A percentile compares a stretch with the other conserved stretches of the same genome.
phyloP scores from a whole-genome alignment of 2,797 vertebrate genomes.

The Poeciliopsis gracilis region DNA sequence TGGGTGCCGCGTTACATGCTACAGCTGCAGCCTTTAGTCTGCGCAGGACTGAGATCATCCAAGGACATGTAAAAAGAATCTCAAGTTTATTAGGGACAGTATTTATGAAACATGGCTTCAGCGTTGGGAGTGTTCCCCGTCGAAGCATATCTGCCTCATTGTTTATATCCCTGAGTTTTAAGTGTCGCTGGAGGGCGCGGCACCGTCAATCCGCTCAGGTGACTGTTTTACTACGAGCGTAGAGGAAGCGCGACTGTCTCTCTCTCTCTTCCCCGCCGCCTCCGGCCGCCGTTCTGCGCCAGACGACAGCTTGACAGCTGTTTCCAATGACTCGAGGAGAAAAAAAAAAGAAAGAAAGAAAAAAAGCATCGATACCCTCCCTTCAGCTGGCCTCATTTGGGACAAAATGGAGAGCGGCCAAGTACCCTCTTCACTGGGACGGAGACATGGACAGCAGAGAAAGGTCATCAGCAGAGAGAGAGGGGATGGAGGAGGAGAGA shows the following conservation, averaged over 20 bases:
- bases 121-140: constrained; percentile 43
- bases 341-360: constrained; percentile 48
- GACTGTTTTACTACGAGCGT: constrained; percentile 64
- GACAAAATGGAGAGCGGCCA: constrained; percentile 73
- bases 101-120: constrained; percentile 37
- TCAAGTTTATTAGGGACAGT: constrained; percentile 55
- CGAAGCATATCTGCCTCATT: constrained; percentile 50
- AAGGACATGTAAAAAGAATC: constrained; percentile 56
- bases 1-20: neutral
- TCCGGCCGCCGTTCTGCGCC: constrained; percentile 66
- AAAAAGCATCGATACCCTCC: constrained; percentile 74
- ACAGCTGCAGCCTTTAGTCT: neutral
- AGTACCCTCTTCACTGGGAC: constrained; percentile 40
- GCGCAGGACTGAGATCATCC: constrained; percentile 19
- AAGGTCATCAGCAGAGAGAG: constrained; percentile 59
- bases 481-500: constrained; percentile 35
- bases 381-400: constrained; percentile 73
- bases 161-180: constrained; percentile 56
- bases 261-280: constrained; percentile 35
- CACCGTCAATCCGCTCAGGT: constrained; percentile 69
- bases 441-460: constrained; percentile 59
- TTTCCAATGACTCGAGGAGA: constrained; percentile 72
- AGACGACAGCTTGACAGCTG: constrained; percentile 78
- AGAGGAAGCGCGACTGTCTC: constrained; percentile 45
- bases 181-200: constrained; percentile 59